A percentile compares a stretch with the other conserved stretches of the same genome.
These are phyloP conservation scores for Hoplodrina blanda DNA, from an alignment of 2,888 invertebrate genomes.

Conservation along the genomic window DNA sequence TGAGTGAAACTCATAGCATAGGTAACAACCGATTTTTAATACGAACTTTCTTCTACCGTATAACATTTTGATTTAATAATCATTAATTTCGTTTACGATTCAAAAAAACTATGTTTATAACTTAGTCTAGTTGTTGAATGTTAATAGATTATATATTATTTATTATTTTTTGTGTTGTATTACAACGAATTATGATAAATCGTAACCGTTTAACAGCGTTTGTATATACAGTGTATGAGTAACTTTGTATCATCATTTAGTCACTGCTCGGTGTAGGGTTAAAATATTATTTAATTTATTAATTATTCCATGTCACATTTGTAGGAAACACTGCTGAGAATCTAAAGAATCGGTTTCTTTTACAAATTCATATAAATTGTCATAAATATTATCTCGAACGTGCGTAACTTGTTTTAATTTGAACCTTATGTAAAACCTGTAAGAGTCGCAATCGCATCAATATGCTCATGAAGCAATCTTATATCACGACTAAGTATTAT, in stretches of 20 bases:
- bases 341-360: constrained; percentile 13
- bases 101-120: constrained; percentile 69
- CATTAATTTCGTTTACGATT: constrained; percentile 61
- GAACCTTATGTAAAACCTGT: constrained; percentile 26
- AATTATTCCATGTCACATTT: constrained; percentile 55
- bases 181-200: constrained; percentile 84
- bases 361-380: constrained; percentile 2
- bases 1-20: constrained; percentile 51
- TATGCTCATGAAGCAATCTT: background rate
- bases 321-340: constrained; percentile 41
- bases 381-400: background rate
- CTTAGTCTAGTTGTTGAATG: constrained; percentile 87
- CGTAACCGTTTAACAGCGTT: constrained; percentile 70
- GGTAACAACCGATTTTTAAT: constrained; percentile 52
- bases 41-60: constrained; percentile 58
- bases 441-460: background rate
- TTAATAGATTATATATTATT: constrained; percentile 86
- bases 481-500: background rate
- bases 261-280: constrained; percentile 73
- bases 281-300: constrained; percentile 57
- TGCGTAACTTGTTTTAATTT: constrained; percentile 22
- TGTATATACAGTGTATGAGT: constrained; percentile 77
- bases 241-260: constrained; percentile 66
- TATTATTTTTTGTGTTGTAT: constrained; percentile 83
- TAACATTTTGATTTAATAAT: constrained; percentile 57